Evolutionary conservation across 1,140 invertebrate genomes (phyloP), one percentile per base, ranked within the genome.

Genomic region (Triops cancriformis): DNA sequence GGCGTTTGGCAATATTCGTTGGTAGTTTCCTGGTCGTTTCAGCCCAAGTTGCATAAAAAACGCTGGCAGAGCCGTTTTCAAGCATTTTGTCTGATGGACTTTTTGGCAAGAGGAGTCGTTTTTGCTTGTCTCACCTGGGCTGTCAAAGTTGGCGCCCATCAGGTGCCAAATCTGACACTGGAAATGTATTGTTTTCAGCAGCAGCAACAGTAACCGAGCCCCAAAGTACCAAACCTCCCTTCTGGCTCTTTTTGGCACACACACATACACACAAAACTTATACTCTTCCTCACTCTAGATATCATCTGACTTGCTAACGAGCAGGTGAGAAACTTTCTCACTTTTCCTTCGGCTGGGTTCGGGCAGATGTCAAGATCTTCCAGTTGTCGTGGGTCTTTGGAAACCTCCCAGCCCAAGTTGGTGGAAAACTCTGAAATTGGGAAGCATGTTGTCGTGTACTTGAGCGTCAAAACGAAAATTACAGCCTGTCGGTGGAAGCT

Each of bases 241-340:
- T 64, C 51, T 64, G 51, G 51, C 51, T 64, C 51, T 64, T 64
- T 64, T 64, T 18, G 51, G 18, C 4, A n/a, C 23, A 23, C 9
- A n/a, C 23, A 64, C 51, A 23, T 45, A 45, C 18, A 11, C 43
- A 1, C 18, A 12, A 45, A 18, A 18, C 51, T 64, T 23, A n/a
- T 64, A 23, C 51, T 23, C 23, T 23, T 64, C 51, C 23, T 23
- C 23, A 64, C 51, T 64, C 51, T 23, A 64, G 51, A 64, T 64
- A 64, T 64, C 51, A 64, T 64, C 51, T 64, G 51, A 64, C 51
- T 64, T 64, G 51, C 51, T 64, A 64, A 64, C 51, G 51, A 64
- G 51, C 51, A 64, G 51, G 51, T 64, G 51, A 64, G 18, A 64
- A 64, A 64, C 51, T 64, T 64, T 64, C 51, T 64, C 51, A 64